A percentile compares a stretch with the other conserved stretches of the same genome.
phyloP scores from a whole-genome alignment of 2,888 invertebrate genomes.

The Electrophaes corylata region DNA sequence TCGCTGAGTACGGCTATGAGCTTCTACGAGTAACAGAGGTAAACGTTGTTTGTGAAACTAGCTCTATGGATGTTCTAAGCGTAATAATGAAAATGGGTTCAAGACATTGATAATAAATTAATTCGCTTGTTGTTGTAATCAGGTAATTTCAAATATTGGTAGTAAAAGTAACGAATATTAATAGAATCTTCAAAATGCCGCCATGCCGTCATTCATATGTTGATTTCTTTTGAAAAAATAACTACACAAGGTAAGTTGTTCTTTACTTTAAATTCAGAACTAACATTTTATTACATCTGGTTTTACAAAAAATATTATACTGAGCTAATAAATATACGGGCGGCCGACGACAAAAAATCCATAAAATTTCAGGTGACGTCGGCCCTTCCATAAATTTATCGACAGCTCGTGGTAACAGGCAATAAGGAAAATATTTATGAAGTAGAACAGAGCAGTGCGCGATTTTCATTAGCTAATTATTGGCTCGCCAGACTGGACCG shows the following conservation, averaged over 20 bases:
- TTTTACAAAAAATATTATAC: conserved; percentile 16
- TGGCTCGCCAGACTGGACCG: conserved; percentile 41
- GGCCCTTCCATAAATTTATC: conserved; percentile 81
- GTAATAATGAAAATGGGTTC: conserved; percentile 11
- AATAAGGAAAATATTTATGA: conserved; percentile 82
- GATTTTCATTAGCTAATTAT: conserved; percentile 81
- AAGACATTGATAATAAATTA: conserved; percentile 4
- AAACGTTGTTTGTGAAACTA: conserved; percentile 20
- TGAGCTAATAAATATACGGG: conserved; percentile 64
- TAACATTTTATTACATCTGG: conserved; percentile 2
- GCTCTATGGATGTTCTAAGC: conserved; percentile 9
- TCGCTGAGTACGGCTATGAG: conserved; percentile 45
- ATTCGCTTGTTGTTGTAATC: background rate
- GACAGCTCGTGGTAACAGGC: conserved; percentile 82
- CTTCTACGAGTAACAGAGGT: conserved; percentile 39
- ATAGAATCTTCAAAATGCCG: too few species aligned
- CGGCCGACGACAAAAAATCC: conserved; percentile 69
- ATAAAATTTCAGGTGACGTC: conserved; percentile 81
- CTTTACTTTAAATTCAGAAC: background rate
- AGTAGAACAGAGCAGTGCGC: conserved; percentile 66
- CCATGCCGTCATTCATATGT: background rate
- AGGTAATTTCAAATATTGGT: background rate
- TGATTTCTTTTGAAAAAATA: background rate
- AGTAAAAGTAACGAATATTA: background rate
- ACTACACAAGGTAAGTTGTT: background rate